Evolutionary conservation across 2,113 vertebrate genomes (phyloP).

Genomic region (Urocolius indicus): DNA sequence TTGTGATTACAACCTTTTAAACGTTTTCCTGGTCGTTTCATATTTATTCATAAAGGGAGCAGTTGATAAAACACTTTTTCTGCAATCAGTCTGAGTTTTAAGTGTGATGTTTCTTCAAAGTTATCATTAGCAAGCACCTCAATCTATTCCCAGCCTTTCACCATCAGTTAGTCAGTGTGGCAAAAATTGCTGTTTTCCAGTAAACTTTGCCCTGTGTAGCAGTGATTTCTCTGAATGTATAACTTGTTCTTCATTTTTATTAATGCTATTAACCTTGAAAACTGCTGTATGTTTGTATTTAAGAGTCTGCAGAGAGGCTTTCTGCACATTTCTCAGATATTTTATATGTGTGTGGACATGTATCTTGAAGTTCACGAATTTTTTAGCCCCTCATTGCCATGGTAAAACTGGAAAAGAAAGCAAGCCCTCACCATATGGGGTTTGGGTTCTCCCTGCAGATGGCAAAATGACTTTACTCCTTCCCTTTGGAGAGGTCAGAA

Average conservation of each 20-base stretch:
- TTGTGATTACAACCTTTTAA: constrained; percentile 43
- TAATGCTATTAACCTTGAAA: background rate
- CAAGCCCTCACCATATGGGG: background rate
- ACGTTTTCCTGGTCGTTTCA: constrained; percentile 51
- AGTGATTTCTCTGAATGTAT: background rate
- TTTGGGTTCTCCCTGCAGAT: constrained; percentile 12
- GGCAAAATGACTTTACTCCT: constrained; percentile 1
- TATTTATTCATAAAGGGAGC: constrained; percentile 8
- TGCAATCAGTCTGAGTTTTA: constrained; percentile 28
- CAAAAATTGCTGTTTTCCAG: background rate
- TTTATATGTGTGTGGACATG: background rate
- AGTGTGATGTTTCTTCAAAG: constrained; percentile 54
- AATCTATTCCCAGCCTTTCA: constrained; percentile 56
- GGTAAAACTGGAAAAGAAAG: background rate
- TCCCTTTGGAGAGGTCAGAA: background rate
- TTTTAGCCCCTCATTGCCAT: background rate
- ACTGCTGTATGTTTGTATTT: background rate
- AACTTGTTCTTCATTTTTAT: background rate
- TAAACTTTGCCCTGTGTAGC: background rate
- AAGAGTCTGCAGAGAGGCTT: background rate
- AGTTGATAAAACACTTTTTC: constrained; percentile 62
- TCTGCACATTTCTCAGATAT: background rate
- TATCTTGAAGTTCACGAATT: background rate
- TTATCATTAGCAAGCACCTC: constrained; percentile 61
- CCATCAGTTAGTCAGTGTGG: constrained; percentile 38